phyloP scores from a whole-genome alignment of 2,888 invertebrate genomes.

The Calameuta pallipes region DNA sequence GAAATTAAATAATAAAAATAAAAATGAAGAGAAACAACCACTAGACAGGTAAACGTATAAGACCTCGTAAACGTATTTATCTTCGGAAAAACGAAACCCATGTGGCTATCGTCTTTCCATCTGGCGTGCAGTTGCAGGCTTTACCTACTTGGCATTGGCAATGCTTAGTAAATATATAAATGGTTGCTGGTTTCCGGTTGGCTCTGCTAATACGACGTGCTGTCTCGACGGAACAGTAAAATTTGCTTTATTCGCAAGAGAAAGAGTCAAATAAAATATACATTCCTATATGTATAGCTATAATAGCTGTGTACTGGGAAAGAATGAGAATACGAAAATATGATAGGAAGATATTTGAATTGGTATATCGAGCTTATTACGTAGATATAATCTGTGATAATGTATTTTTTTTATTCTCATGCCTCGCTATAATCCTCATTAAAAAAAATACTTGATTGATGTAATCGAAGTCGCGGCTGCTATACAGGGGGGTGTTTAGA shows the following conservation, averaged over 20 bases:
- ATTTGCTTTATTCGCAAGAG: not conserved
- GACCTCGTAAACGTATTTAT: constrained; percentile 31
- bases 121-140: not conserved
- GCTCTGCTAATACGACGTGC: not conserved
- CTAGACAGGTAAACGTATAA: not conserved
- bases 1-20: not conserved
- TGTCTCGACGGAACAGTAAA: not conserved
- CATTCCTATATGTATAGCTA: not conserved
- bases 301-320: not conserved
- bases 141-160: not conserved
- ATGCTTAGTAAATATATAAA: constrained; percentile 2
- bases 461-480: not conserved
- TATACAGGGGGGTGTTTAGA: not conserved
- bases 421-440: not conserved
- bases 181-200: not conserved
- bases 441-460: not conserved
- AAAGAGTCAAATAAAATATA: not conserved
- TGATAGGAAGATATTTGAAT: not conserved
- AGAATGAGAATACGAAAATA: not conserved
- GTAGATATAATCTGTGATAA: constrained; percentile 21
- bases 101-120: constrained; percentile 17
- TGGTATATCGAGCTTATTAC: constrained; percentile 11
- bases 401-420: not conserved
- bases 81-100: constrained; percentile 24
- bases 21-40: not conserved